Conservation (phyloP, 2,888 invertebrate species). For the Drosophila leonis region DNA sequence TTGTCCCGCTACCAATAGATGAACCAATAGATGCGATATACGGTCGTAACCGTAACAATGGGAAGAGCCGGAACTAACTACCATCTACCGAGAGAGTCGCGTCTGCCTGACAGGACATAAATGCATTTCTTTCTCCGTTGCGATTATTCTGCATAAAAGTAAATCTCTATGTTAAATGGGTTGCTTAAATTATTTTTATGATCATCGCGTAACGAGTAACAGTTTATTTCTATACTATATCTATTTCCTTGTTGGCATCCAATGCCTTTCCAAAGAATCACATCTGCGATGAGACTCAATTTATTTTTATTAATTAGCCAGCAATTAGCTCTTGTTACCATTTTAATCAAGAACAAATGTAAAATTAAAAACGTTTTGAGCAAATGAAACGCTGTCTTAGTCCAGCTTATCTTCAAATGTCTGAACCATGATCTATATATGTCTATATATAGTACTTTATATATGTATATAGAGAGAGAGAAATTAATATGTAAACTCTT, state of each 20-base stretch:
- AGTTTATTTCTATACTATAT: constrained; percentile 5
- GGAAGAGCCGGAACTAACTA: constrained; percentile 28
- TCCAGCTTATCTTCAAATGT: neutral
- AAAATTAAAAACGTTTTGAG: constrained; percentile 33
- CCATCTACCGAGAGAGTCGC: constrained; percentile 35
- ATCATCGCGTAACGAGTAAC: constrained; percentile 17
- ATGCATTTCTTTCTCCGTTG: constrained; percentile 63
- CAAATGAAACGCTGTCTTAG: constrained; percentile 1
- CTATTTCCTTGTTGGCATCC: constrained; percentile 36
- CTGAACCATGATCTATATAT: neutral
- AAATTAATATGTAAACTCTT: neutral
- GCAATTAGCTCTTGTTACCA: constrained; percentile 40
- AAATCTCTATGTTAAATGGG: constrained; percentile 40
- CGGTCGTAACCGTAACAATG: constrained; percentile 24
- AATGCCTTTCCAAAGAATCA: constrained; percentile 51
- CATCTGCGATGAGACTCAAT: constrained; percentile 31
- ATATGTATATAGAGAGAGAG: too few relatives aligned
- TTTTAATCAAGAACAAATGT: constrained; percentile 13
- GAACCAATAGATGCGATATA: constrained; percentile 19
- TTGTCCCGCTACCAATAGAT: constrained; percentile 73
- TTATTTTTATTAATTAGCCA: constrained; percentile 20
- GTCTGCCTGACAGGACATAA: constrained; percentile 58
- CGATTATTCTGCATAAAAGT: constrained; percentile 39
- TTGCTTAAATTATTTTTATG: constrained; percentile 25
- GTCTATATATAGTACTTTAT: too few relatives aligned